These are phyloP conservation scores for Trissolcus japonicus DNA, from an alignment of 2,888 invertebrate species.

Conservation along the genomic window DNA sequence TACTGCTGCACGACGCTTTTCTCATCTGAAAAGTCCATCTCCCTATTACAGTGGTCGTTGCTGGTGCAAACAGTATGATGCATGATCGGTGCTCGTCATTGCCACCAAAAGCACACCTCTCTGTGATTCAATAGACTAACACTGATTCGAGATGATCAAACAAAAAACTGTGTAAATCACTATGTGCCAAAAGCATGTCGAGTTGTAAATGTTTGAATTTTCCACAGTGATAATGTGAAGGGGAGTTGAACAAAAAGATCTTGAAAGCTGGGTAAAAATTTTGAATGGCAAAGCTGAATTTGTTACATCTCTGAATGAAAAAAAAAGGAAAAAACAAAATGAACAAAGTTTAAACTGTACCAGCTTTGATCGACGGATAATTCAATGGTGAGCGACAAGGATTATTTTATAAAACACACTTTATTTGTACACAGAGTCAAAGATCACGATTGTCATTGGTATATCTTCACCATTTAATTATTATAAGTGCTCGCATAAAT, in stretches of 20 bases:
- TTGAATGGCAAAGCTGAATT: no score
- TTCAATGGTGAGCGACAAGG: conserved; percentile 25
- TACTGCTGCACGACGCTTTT: conserved; percentile 69
- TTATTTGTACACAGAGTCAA: conserved; percentile 27
- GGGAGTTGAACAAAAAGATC: no score
- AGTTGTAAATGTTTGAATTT: conserved; percentile 3
- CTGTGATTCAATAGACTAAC: neutral
- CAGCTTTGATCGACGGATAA: conserved; percentile 9
- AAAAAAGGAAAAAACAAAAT: no score
- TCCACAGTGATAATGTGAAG: neutral
- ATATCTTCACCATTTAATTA: conserved; percentile 34
- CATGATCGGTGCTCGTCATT: conserved; percentile 30
- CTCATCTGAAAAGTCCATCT: conserved; percentile 67
- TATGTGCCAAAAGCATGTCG: no score
- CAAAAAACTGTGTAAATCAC: conserved; percentile 1
- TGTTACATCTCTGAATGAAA: no score
- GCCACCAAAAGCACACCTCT: conserved; percentile 29
- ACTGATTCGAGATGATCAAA: neutral
- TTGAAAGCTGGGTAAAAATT: no score
- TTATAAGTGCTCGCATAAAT: conserved; percentile 18
- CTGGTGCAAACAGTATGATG: conserved; percentile 39
- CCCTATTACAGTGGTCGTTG: conserved; percentile 53
- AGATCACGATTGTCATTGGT: conserved; percentile 1
- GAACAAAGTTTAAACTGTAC: neutral
- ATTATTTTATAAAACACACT: conserved; percentile 22